A percentile compares a stretch with the other conserved stretches of the same genome.
These are phyloP conservation scores for Orchestes rusci DNA, from an alignment of 2,888 invertebrate genomes.

Conservation along the genomic window DNA sequence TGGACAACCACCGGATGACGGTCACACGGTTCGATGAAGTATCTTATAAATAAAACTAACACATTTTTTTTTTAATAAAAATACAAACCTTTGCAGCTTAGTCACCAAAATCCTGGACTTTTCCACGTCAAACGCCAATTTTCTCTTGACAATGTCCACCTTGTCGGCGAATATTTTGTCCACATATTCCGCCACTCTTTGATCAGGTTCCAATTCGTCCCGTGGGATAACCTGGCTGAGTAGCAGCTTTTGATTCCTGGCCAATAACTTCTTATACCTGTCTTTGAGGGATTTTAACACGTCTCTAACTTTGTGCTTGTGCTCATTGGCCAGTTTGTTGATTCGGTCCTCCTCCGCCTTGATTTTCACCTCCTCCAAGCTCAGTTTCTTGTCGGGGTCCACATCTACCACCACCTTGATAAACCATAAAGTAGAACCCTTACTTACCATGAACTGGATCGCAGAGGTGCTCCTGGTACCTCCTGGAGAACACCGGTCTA, in stretches of 20 bases:
- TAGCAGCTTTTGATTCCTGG: constrained; percentile 52
- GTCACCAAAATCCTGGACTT: constrained; percentile 54
- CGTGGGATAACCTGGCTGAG: constrained; percentile 50
- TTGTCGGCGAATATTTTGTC: constrained; percentile 53
- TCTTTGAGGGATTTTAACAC: constrained; percentile 50
- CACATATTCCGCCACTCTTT: constrained; percentile 57
- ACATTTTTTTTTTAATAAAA: background rate
- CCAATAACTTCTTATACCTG: constrained; percentile 37
- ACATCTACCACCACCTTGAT: constrained; percentile 33
- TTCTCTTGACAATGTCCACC: constrained; percentile 55
- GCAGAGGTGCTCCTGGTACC: constrained; percentile 11
- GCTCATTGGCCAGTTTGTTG: constrained; percentile 54
- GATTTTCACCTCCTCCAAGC: constrained; percentile 62
- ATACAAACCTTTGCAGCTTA: constrained; percentile 29
- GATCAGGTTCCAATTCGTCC: constrained; percentile 60
- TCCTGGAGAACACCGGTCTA: background rate
- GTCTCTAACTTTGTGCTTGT: constrained; percentile 40
- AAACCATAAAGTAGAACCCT: background rate
- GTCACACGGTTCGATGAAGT: constrained; percentile 61
- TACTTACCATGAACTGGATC: constrained; percentile 10
- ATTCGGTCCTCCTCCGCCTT: constrained; percentile 59
- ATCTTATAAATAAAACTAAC: constrained; percentile 27
- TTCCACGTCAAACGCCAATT: constrained; percentile 62
- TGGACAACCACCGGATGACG: constrained; percentile 55
- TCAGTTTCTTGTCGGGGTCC: constrained; percentile 41